Conservation (phyloP, 2,797 vertebrate genomes). For the Xyrichtys novacula region DNA sequence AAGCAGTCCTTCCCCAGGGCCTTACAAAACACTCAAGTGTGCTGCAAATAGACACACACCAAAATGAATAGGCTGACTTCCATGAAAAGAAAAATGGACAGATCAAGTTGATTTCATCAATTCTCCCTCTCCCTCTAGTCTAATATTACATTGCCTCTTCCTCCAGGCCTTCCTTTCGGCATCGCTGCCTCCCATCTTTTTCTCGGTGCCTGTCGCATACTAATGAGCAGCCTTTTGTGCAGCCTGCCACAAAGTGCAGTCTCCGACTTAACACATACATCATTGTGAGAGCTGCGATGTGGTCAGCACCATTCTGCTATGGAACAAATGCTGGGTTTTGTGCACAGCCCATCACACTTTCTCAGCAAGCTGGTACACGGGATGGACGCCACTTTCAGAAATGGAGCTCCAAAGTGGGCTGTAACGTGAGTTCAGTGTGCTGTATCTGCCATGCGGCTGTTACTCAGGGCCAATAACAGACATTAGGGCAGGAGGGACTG, state of each 20-base stretch:
- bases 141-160: conserved; percentile 74
- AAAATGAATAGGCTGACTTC: conserved; percentile 62
- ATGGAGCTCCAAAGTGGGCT: conserved; percentile 24
- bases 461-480: conserved; percentile 23
- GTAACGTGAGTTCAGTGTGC: conserved; percentile 1
- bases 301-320: conserved; percentile 68
- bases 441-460: conserved; percentile 1
- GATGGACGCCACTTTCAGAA: conserved; percentile 29
- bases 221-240: conserved; percentile 80
- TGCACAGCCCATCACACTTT: conserved; percentile 59
- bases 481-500: conserved; percentile 9
- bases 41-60: conserved; percentile 51
- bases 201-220: conserved; percentile 72
- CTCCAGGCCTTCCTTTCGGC: conserved; percentile 77
- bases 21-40: conserved; percentile 29
- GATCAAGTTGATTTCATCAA: conserved; percentile 77
- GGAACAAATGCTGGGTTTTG: conserved; percentile 59
- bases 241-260: conserved; percentile 75
- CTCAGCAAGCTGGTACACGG: conserved; percentile 47
- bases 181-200: conserved; percentile 78
- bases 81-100: conserved; percentile 63
- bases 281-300: conserved; percentile 72
- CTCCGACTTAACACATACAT: conserved; percentile 82
- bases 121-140: conserved; percentile 67
- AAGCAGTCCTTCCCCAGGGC: conserved; percentile 49